Base-by-base conservation (phyloP, 2,113 vertebrate genomes). In the Semicossyphus pulcher region DNA sequence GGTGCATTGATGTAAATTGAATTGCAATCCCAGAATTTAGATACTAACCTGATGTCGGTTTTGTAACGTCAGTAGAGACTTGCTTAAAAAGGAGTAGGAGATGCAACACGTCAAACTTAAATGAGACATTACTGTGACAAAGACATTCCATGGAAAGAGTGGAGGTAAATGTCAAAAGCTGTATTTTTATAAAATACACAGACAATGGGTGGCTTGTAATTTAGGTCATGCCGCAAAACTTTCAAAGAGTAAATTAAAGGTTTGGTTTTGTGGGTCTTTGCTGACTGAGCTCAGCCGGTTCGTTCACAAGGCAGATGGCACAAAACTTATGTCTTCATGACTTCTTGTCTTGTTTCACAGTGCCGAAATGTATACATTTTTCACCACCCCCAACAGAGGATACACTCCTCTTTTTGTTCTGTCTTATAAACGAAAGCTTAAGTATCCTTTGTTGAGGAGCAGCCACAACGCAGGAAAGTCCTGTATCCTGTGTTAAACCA, bases 181-280 rank as follows among this genome's bases (percentile, higher is more conserved):
- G 18, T 39, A 42, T 49, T 75, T 71, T 39, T 25, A 47, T 60
- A 16, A 58, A 66, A 54, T 68, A 68, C 37, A 76, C 54, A 80
- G 42, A 74, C 36, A 61, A 66, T 28, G 31, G 52, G 44, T 58
- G 31, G 25, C 34, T 81, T 80, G 74, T 75, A 80, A 72, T 82
- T 78, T 36, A 61, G 65, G 58, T 71, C 47, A 28, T 16, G 74
- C 75, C 62, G 34, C 72, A 80, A 64, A 51, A 47, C 11, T 28
- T 51, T 47, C 51, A 41, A 59, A 70, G 60, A 79, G 61, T 28
- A 36, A 85, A 72, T 77, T 60, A 42, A 85, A 78, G 58, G 73
- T 73, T 85, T 71, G 28, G 28, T 57, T 32, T 61, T 47, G 52
- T 48, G 15, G 14, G 32, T 34, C 60, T 62, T 18, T 53, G 44